Percentiles rank a stretch among this genome's conserved stretches.
Conservation (phyloP, 2,797 vertebrate species). For the Alca torda region DNA sequence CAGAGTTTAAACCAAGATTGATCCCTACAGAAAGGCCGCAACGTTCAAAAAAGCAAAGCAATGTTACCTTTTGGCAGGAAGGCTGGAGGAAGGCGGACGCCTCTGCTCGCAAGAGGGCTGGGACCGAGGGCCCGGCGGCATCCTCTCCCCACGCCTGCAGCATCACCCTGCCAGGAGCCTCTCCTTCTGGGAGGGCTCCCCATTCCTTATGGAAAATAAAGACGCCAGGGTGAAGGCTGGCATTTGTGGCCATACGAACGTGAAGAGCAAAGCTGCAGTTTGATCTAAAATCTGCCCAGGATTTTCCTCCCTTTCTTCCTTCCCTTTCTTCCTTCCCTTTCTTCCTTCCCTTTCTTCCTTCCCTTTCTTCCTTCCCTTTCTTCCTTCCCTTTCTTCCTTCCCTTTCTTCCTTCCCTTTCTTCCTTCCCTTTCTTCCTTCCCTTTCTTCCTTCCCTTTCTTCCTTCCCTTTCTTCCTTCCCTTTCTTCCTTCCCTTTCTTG, state of each 20-base stretch:
- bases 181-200: background rate
- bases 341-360: too few species aligned
- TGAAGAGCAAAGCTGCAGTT: background rate
- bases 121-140: background rate
- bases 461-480: too few species aligned
- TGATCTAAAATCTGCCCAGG: background rate
- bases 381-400: too few species aligned
- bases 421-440: too few species aligned
- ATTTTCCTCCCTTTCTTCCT: too few species aligned
- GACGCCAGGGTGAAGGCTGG: background rate
- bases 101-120: accelerated
- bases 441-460: too few species aligned
- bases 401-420: too few species aligned
- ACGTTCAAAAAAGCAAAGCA: background rate
- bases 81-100: background rate
- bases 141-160: background rate
- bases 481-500: too few species aligned
- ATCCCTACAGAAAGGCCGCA: background rate
- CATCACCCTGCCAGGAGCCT: background rate
- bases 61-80: background rate
- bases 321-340: too few species aligned
- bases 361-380: too few species aligned
- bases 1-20: background rate
- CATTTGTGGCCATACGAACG: background rate
- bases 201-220: background rate